Percentiles rank a stretch among this genome's conserved stretches.
These are phyloP conservation scores for Drosophila hydei DNA, from an alignment of 1,140 invertebrate species.

Conservation along the genomic window DNA sequence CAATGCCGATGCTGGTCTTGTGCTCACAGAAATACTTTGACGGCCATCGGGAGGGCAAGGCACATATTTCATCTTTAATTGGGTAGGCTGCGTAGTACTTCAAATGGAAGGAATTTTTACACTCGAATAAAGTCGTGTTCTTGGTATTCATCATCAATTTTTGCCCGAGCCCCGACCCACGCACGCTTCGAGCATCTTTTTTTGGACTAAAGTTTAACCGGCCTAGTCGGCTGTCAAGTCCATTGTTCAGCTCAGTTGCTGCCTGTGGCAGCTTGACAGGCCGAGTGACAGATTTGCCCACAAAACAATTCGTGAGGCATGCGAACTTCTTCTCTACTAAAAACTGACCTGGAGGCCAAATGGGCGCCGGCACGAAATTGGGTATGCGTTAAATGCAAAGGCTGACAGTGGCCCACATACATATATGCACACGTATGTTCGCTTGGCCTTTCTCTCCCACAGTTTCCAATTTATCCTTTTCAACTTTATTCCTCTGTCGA, in stretches of 20 bases:
- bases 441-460: neutral
- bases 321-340: slow-evolving; percentile 49
- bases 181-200: neutral
- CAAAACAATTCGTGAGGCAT: slow-evolving; percentile 72
- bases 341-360: slow-evolving; percentile 48
- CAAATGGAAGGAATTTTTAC: neutral
- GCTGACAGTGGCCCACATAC: neutral
- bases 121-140: neutral
- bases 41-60: neutral
- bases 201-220: slow-evolving; percentile 3
- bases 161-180: neutral
- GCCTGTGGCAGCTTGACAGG: slow-evolving; percentile 55
- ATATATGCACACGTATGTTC: neutral
- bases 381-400: slow-evolving; percentile 11
- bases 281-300: slow-evolving; percentile 75
- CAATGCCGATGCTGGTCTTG: slow-evolving; percentile 29
- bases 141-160: slow-evolving; percentile 12
- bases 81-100: neutral
- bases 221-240: slow-evolving; percentile 9
- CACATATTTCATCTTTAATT: slow-evolving; percentile 10
- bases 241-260: slow-evolving; percentile 18
- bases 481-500: slow-evolving; percentile 61
- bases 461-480: slow-evolving; percentile 66
- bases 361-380: slow-evolving; percentile 12
- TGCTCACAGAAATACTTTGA: neutral